Percentiles rank a stretch among this genome's conserved stretches.
Conservation (phyloP, 2,888 invertebrate species). For the Sarcophaga caerulescens region DNA sequence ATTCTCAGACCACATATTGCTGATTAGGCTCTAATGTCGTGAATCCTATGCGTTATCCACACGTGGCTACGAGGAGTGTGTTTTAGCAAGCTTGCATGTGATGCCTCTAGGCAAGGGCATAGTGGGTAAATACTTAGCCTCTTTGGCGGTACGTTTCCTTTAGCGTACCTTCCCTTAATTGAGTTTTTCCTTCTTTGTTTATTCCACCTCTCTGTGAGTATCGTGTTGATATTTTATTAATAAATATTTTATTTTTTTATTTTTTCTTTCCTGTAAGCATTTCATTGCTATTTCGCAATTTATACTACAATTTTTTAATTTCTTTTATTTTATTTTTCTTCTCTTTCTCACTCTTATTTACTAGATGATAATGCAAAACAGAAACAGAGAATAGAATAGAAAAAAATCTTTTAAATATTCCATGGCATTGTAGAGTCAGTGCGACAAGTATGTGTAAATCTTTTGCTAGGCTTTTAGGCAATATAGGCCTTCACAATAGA, state of each 20-base stretch:
- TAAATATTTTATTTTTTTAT: conserved; percentile 38
- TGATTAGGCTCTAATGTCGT: no score
- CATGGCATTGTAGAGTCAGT: conserved; percentile 2
- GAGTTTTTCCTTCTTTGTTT: not conserved
- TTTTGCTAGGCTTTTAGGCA: conserved; percentile 26
- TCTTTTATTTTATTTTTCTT: conserved; percentile 9
- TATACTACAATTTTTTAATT: conserved; percentile 38
- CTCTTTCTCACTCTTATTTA: not conserved
- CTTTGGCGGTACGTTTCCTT: not conserved
- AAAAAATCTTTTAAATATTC: conserved; percentile 10
- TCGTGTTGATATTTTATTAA: conserved; percentile 55
- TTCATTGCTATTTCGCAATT: conserved; percentile 48
- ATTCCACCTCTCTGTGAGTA: not conserved
- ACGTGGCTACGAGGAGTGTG: no score
- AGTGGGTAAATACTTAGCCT: no score
- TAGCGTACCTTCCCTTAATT: not conserved
- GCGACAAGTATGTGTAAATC: not conserved
- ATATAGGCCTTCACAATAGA: not conserved
- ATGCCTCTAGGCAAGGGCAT: no score
- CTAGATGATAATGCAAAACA: conserved; percentile 14
- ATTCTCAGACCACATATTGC: no score
- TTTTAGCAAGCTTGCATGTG: no score
- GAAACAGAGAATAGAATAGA: not conserved
- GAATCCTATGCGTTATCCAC: no score
- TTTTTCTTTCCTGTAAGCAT: conserved; percentile 40